phyloP scores from a whole-genome alignment of 2,797 vertebrate genomes.

The Thunnus albacares region DNA sequence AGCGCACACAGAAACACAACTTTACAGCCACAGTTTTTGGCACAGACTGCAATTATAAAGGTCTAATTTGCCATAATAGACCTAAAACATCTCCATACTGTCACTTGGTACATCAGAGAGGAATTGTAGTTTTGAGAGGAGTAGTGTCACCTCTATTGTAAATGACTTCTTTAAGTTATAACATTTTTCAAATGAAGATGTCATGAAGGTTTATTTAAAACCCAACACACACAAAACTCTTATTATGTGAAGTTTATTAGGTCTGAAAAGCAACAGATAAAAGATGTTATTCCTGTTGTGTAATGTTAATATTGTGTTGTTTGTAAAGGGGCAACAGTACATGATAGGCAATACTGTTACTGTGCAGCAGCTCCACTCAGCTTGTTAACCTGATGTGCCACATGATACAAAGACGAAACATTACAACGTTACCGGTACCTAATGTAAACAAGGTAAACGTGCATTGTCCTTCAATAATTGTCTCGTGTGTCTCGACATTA shows the following conservation, averaged over 20 bases:
- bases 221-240: not conserved
- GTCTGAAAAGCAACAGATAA: constrained; percentile 24
- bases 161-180: not conserved
- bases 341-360: constrained; percentile 17
- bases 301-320: constrained; percentile 3
- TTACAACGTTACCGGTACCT: not conserved
- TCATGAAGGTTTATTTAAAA: not conserved
- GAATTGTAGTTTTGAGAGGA: no score
- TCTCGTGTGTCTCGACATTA: constrained; percentile 1
- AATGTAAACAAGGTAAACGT: constrained; percentile 9
- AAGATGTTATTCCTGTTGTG: not conserved
- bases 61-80: not conserved
- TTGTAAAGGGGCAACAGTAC: constrained; percentile 9
- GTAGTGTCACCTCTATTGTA: no score
- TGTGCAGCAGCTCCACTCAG: constrained; percentile 4
- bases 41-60: not conserved
- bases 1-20: not conserved
- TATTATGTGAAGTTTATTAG: constrained; percentile 31
- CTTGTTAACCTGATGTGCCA: constrained; percentile 6
- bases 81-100: not conserved
- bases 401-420: constrained; percentile 17
- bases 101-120: no score
- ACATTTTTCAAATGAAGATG: not conserved
- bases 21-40: not conserved
- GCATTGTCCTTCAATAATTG: not conserved